Percentiles rank a stretch among this genome's conserved stretches.
Conservation (phyloP, 92 coral and sea anemone genomes). For the Nematostella vectensis region DNA sequence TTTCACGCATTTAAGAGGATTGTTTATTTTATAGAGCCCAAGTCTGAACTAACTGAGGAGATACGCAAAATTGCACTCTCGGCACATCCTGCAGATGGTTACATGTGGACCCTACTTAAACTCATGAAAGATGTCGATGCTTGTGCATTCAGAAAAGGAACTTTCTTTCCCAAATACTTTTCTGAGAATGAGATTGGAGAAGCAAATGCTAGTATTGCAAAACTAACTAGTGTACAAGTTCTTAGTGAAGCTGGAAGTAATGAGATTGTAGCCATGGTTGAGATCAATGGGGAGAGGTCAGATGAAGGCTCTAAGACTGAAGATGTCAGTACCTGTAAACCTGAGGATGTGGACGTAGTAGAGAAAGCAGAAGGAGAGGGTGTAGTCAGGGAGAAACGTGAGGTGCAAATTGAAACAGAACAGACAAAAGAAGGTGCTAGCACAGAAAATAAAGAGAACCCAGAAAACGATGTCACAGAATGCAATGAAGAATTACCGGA, state of each 20-base stretch:
- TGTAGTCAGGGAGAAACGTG: neutral
- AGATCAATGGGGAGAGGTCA: neutral
- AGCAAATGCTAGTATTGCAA: constrained; percentile 3
- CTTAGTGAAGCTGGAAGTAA: neutral
- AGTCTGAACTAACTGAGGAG: constrained; percentile 14
- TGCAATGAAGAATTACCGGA: neutral
- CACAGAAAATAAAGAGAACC: neutral
- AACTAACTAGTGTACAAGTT: neutral
- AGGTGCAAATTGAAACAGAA: too few species aligned
- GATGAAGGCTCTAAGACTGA: neutral
- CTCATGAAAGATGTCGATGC: constrained; percentile 15
- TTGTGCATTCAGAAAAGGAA: neutral
- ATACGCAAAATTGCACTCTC: constrained; percentile 17
- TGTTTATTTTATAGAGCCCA: constrained; percentile 11
- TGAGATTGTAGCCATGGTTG: neutral
- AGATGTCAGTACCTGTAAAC: neutral
- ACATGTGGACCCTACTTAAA: constrained; percentile 34
- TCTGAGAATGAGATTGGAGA: constrained; percentile 11
- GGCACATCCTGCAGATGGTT: constrained; percentile 25
- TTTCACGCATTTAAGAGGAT: too few species aligned
- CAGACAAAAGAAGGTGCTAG: neutral
- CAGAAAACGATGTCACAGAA: neutral
- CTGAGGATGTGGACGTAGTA: neutral
- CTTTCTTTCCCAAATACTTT: constrained; percentile 11
- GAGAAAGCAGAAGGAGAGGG: neutral